Percentiles rank a stretch among this genome's conserved stretches.
Conservation (phyloP, 1,140 invertebrate species). For the Drosophila nigrodunni region DNA sequence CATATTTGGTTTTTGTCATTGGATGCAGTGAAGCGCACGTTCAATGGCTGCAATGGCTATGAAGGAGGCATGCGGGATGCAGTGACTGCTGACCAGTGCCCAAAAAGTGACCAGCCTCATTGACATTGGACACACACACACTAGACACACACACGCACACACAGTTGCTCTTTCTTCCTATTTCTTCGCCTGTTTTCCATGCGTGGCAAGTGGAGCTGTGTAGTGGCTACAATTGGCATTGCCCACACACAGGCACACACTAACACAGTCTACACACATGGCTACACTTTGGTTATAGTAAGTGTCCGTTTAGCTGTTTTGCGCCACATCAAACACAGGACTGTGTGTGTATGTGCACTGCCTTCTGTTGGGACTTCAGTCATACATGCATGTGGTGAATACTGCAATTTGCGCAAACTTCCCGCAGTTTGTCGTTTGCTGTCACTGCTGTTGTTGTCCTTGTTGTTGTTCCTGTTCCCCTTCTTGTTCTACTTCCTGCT, state of each 20-base stretch:
- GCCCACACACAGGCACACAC: conserved; percentile 27
- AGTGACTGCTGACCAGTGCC: conserved; percentile 46
- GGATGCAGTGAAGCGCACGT: conserved; percentile 67
- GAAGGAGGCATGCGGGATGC: neutral
- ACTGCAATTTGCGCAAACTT: conserved; percentile 83
- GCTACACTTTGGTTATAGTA: conserved; percentile 14
- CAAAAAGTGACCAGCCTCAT: conserved; percentile 76
- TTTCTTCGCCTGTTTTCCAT: conserved; percentile 62
- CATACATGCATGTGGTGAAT: conserved; percentile 80
- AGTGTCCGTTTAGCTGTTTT: conserved; percentile 62
- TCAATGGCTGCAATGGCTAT: conserved; percentile 25
- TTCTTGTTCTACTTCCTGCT: conserved; percentile 11
- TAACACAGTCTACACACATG: neutral
- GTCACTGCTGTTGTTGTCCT: conserved; percentile 38
- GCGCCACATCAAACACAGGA: conserved; percentile 58
- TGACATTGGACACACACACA: conserved; percentile 65
- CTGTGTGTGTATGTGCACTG: conserved; percentile 39
- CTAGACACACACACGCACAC: neutral
- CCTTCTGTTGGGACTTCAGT: conserved; percentile 8
- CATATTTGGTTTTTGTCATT: conserved; percentile 84
- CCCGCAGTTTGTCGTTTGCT: conserved; percentile 73
- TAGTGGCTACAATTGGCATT: conserved; percentile 69
- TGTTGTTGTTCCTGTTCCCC: conserved; percentile 3
- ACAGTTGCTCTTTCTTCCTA: conserved; percentile 29
- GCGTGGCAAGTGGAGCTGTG: conserved; percentile 57